Conservation (phyloP, 2,797 vertebrate species). For the Podarcis siculus region DNA sequence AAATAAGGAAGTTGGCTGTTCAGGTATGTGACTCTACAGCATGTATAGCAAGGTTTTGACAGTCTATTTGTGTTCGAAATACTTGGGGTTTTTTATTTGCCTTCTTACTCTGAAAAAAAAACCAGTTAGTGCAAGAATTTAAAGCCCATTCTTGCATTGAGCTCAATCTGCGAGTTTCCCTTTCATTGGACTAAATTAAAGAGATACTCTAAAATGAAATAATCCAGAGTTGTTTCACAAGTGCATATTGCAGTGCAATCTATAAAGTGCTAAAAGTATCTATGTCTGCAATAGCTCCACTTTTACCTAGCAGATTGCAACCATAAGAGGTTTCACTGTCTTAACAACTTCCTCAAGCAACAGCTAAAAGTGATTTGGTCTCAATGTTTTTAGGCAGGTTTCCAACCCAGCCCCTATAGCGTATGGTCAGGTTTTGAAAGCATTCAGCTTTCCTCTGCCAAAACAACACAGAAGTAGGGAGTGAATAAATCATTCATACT, state of each 20-base stretch:
- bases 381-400: neutral
- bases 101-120: neutral
- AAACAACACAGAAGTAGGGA: constrained; percentile 1
- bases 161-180: neutral
- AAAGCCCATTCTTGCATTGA: neutral
- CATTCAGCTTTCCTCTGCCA: neutral
- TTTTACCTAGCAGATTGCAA: neutral
- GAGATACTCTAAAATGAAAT: neutral
- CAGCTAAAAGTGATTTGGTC: neutral
- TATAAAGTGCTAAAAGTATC: constrained; percentile 1
- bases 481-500: neutral
- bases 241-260: neutral
- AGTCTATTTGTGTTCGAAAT: neutral
- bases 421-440: neutral
- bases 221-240: neutral
- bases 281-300: neutral
- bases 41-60: too few relatives aligned
- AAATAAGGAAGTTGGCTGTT: too few relatives aligned
- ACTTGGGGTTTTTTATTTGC: neutral
- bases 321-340: neutral
- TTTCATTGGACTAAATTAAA: neutral
- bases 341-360: constrained; percentile 2
- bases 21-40: too few relatives aligned
- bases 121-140: neutral
- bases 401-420: rapidly evolving